Conservation (phyloP, 2,797 vertebrate genomes). For the Pantherophis alleghaniensis region DNA sequence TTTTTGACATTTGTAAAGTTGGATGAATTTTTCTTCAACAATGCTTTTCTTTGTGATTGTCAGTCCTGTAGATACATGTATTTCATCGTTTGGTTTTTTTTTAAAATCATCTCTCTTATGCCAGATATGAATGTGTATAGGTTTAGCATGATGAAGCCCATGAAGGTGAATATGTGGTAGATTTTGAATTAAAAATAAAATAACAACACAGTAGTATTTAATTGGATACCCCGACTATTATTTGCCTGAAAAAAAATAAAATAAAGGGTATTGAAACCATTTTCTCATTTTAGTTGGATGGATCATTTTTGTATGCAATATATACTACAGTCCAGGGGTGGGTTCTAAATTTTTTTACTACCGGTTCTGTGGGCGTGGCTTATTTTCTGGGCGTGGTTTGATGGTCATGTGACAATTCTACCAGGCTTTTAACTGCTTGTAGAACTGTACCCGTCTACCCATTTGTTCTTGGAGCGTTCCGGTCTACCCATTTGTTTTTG, state of each 20-base stretch:
- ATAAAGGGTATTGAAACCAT: constrained; percentile 73
- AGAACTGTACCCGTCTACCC: too few species aligned
- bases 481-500: too few species aligned
- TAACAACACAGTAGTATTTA: constrained; percentile 74
- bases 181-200: constrained; percentile 62
- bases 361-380: too few species aligned
- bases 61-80: constrained; percentile 65
- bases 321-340: too few species aligned
- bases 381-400: too few species aligned
- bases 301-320: too few species aligned
- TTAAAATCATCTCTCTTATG: constrained; percentile 50
- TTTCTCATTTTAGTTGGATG: constrained; percentile 1
- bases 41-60: constrained; percentile 59
- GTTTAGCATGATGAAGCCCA: constrained; percentile 76
- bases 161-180: constrained; percentile 75
- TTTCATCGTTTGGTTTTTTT: constrained; percentile 47
- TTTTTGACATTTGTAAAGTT: constrained; percentile 69
- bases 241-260: constrained; percentile 72
- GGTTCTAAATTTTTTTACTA: too few species aligned
- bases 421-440: too few species aligned
- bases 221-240: constrained; percentile 80
- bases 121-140: constrained; percentile 68
- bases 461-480: too few species aligned
- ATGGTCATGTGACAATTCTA: too few species aligned
- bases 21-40: constrained; percentile 55